phyloP scores from a whole-genome alignment of 2,797 vertebrate species.

The Liasis olivaceus region DNA sequence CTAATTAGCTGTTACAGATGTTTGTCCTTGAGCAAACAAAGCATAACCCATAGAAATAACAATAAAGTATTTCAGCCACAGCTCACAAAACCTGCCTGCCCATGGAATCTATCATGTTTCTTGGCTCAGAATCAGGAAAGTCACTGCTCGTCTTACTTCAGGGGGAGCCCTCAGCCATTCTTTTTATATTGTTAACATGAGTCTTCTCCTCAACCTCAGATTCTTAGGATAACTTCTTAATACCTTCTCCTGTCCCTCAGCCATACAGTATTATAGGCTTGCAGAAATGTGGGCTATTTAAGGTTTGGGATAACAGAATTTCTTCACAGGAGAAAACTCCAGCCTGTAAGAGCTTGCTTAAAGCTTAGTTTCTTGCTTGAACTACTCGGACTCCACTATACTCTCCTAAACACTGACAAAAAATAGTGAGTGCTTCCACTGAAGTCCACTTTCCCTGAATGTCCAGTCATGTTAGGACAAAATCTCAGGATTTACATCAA shows the following conservation, averaged over 20 bases:
- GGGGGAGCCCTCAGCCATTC: neutral
- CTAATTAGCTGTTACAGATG: slow-evolving; percentile 47
- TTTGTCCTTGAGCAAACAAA: slow-evolving; percentile 61
- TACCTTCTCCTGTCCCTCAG: neutral
- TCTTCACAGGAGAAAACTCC: neutral
- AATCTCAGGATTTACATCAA: neutral
- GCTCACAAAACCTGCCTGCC: neutral
- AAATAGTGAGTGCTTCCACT: neutral
- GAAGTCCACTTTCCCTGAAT: neutral
- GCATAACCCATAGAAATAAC: neutral
- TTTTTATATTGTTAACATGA: neutral
- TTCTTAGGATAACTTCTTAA: neutral
- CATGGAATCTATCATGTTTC: neutral
- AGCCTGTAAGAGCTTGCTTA: neutral
- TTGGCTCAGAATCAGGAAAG: neutral
- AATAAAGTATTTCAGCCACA: neutral
- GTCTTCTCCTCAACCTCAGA: neutral
- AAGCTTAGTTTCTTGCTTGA: neutral
- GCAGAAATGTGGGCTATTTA: neutral
- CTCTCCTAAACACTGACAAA: neutral
- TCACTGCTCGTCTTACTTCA: neutral
- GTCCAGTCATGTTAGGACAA: neutral
- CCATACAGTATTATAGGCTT: neutral
- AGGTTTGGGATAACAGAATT: neutral
- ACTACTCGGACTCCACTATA: neutral